Base-by-base conservation (phyloP, 1,140 invertebrate genomes). In the Magallana ariakensis region DNA sequence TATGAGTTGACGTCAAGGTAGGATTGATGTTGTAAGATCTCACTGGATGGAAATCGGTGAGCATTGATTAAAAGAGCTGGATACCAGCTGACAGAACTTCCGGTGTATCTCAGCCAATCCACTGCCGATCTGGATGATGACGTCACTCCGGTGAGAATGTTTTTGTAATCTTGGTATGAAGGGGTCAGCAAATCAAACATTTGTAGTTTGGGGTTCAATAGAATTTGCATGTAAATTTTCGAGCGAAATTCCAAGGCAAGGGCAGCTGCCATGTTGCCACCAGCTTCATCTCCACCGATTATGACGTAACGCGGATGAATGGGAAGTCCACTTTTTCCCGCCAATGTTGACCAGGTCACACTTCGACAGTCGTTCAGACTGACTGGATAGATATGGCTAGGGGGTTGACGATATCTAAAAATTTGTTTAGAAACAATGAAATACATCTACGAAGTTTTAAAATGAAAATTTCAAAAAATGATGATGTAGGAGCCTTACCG, bases 151-250 rank as follows among this genome's bases (percentile, higher is more conserved):
- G 89, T 84, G 53, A 93, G 80, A 10, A 88, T 60, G 10, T 89
- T 85, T 15, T 15, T 15, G 62, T 89, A 90, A 81, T 93, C 93
- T 70, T 87, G 89, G 66, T 92, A 93, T 7, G 94, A 95, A 11
- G 94, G 94, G 7, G 92, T 93, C 84, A 88, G 88, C 60, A 94
- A 92, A 89, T 94, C 92, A n/a, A 93, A 80, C 66, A 92, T 90
- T 84, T 94, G 93, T 4, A 94, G 84, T 10, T 90, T 89, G 2
- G 93, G 93, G 85, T 92, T 93, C n/a, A 94, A 93, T 0, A 94
- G 89, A 46, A 94, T 87, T 87, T 94, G 92, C 87, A 92, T 90
- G 80, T 87, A 83, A 33, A 93, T 85, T 85, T 91, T 90, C 0
- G 88, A 86, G 80, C 86, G 88, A 56, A 93, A 85, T 66, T 89